Evolutionary conservation across 2,797 vertebrate species (phyloP), one percentile per base, ranked within the genome.

Genomic region (Oreortyx pictus): DNA sequence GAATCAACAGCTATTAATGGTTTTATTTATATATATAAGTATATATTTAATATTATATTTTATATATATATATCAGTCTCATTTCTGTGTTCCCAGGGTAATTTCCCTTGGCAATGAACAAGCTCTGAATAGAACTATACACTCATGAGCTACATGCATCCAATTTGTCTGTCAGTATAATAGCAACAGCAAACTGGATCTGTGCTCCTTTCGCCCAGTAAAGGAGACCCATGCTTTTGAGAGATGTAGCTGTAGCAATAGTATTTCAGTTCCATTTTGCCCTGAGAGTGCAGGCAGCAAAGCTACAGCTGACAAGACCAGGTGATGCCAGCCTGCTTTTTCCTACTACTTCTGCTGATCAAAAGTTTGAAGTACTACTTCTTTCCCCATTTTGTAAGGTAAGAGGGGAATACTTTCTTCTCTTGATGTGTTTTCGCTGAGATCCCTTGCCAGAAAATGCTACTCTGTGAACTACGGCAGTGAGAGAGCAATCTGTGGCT

Each of bases 401-500:
- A 46, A 3, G 24, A 89, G 50, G 59, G 50, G 68, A 90, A 82
- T 93, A 57, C 71, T 90, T 90, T 46, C 67, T 88, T 79, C 16
- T 65, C 49, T 62, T 49, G 3, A 13, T 93, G 47, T 8, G 4
- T 91, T 83, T 91, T 92, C 60, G 54, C 64, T 89, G 37, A 88
- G 79, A 52, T 83, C 39, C 64, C 62, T 25, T 75, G 61, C 65
- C 31, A 74, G 70, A 74, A 78, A 84, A 86, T 41, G 33, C 79
- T 86, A 62, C 66, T 56, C 4, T 82, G 74, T 66, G 52, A 29
- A 75, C 59, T 71, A 43, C 65, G 83, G 76, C 77, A 81, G 46
- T 10, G 24, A 67, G 64, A 89, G 89, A 61, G 82, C 86, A 77
- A 67, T 93, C 67, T 79, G 59, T 88, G 94, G 86, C 81, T 89